Evolutionary conservation across 2,888 invertebrate species (phyloP), one percentile per base, ranked within the genome.

Genomic region (Stenurella melanura): DNA sequence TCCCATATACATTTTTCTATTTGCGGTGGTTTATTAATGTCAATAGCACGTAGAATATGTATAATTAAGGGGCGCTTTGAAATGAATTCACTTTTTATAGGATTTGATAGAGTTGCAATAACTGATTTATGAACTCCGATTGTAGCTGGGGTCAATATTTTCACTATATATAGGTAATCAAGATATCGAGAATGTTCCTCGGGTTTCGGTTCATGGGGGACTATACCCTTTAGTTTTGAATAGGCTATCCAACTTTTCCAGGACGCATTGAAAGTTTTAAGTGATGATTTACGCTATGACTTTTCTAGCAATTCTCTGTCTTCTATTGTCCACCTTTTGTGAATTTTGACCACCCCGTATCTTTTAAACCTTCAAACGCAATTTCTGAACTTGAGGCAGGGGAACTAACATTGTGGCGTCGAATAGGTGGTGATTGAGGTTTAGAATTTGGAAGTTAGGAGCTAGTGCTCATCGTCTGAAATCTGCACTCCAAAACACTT

Each of bases 311-410:
- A 67, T 11, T 72, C 61, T 15, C 50, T 72, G 30, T 82, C 79
- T 50, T 76, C 78, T 67, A 38, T 50, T 19, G 77, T 58, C 85
- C 84, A n/a, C 77, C 76, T 18, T 67, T 58, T 7, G 79, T 64
- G 18, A 72, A 17, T 12, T 77, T 77, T 50, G 74, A 57, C 85
- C 84, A 84, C 80, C 83, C 82, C 71, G 81, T 80, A 84, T 80
- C 73, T 78, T 80, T 84, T 84, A 85, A n/a, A 80, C 84, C 73
- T 83, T 81, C 80, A 86, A 80, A 56, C 70, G 54, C 11, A 86
- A 66, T 9, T 81, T 75, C n/a, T 66, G 75, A 30, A 81, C 76
- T 60, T 76, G 71, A 18, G 81, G 81, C 1, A 82, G 81, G 10
- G 79, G 82, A 9, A 11, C 66, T 7, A 75, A 74, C 11, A 80